Evolutionary conservation across 2,888 invertebrate species (phyloP).

Genomic region (Ernsta delagoae): DNA sequence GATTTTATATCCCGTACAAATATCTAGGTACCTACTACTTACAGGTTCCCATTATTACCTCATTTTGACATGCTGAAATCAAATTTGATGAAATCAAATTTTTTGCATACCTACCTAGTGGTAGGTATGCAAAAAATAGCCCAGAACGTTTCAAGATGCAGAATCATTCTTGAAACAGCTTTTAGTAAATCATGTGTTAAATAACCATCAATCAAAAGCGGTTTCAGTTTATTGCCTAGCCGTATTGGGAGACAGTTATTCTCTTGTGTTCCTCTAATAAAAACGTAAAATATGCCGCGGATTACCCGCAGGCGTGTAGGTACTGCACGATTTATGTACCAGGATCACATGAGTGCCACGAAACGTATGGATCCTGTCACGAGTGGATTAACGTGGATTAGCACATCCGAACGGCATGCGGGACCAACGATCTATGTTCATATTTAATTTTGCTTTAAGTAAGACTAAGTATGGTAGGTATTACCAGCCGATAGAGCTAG

Average conservation of each 20-base stretch:
- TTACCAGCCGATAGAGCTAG: no score
- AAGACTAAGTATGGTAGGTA: no score
- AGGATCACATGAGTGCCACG: conserved; percentile 1
- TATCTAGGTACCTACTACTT: no score
- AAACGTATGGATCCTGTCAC: conserved; percentile 3
- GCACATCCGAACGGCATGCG: not conserved
- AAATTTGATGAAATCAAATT: no score
- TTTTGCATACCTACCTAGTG: no score
- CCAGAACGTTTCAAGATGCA: no score
- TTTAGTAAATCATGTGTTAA: not conserved
- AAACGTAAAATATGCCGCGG: not conserved
- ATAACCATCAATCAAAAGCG: not conserved
- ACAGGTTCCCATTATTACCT: no score
- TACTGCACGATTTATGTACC: not conserved
- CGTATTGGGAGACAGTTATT: not conserved
- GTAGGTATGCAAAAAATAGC: no score
- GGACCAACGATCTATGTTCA: not conserved
- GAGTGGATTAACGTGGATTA: not conserved
- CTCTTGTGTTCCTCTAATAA: not conserved
- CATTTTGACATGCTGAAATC: no score
- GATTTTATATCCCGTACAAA: no score
- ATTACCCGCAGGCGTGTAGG: not conserved
- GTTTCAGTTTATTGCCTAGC: not conserved
- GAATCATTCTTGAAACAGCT: no score
- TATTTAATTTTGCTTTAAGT: not conserved